These are phyloP conservation scores for Ctenoplectra terminalis DNA, from an alignment of 1,140 invertebrate species.

Conservation along the genomic window DNA sequence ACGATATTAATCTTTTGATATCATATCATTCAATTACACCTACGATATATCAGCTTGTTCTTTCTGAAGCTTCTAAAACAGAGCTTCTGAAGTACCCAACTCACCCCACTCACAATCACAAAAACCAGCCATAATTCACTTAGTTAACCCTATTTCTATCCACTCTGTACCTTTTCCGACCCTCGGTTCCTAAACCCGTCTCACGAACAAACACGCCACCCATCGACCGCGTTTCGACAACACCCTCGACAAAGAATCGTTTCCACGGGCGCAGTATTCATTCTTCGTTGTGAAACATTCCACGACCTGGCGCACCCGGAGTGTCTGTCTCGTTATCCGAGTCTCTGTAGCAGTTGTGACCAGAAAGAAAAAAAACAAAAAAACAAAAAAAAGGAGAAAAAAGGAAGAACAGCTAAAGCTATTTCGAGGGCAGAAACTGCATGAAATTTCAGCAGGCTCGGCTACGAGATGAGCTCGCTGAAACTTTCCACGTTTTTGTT, in stretches of 20 bases:
- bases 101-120: no score
- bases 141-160: background rate
- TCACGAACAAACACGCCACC: background rate
- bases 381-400: background rate
- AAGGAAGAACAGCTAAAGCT: no score
- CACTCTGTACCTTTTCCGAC: background rate
- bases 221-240: background rate
- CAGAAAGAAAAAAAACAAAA: background rate
- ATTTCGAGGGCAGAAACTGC: background rate
- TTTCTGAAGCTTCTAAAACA: no score
- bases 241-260: background rate
- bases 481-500: background rate
- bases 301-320: background rate
- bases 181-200: background rate
- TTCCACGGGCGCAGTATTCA: background rate
- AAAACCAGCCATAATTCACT: background rate
- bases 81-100: no score
- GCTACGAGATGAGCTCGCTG: background rate
- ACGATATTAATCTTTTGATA: no score
- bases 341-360: background rate
- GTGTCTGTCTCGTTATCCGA: constrained; percentile 8
- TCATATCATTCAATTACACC: no score
- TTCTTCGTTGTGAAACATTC: background rate
- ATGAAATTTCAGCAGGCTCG: background rate
- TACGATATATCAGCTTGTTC: no score